Conservation (phyloP, 2,797 vertebrate genomes). For the Coluber constrictor region DNA sequence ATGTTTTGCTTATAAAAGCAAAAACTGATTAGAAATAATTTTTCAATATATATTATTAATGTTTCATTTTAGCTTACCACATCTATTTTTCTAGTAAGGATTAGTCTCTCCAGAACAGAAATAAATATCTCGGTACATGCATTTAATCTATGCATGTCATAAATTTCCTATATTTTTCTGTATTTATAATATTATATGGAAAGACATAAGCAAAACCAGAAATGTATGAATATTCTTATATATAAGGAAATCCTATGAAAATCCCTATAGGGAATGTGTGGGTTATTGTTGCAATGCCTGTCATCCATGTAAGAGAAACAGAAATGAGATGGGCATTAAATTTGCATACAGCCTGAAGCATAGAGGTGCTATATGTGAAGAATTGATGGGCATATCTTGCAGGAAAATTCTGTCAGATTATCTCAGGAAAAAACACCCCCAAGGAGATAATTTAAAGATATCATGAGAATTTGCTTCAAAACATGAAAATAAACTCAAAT, state of each 20-base stretch:
- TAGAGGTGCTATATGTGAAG: slow-evolving; percentile 64
- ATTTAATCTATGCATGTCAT: slow-evolving; percentile 55
- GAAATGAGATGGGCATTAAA: slow-evolving; percentile 78
- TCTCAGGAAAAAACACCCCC: slow-evolving; percentile 72
- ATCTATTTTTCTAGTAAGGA: slow-evolving; percentile 68
- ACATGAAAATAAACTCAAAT: slow-evolving; percentile 76
- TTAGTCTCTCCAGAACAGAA: slow-evolving; percentile 72
- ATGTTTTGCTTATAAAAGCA: slow-evolving; percentile 35
- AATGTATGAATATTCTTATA: slow-evolving; percentile 31
- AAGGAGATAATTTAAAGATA: slow-evolving; percentile 80
- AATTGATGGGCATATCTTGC: slow-evolving; percentile 76
- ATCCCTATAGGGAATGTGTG: slow-evolving; percentile 65
- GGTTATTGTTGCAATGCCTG: slow-evolving; percentile 72
- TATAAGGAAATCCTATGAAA: slow-evolving; percentile 55
- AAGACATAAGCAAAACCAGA: slow-evolving; percentile 40
- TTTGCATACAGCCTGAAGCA: slow-evolving; percentile 79
- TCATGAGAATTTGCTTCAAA: slow-evolving; percentile 73
- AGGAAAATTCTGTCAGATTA: slow-evolving; percentile 75
- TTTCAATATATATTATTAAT: slow-evolving; percentile 65
- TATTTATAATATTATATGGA: slow-evolving; percentile 48
- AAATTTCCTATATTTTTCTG: slow-evolving; percentile 58
- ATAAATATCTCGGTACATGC: slow-evolving; percentile 49
- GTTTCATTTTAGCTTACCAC: slow-evolving; percentile 59
- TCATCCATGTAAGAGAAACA: slow-evolving; percentile 70
- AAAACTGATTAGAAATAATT: slow-evolving; percentile 62